Base-by-base conservation (phyloP, 2,888 invertebrate genomes). In the Leucophenga montana region DNA sequence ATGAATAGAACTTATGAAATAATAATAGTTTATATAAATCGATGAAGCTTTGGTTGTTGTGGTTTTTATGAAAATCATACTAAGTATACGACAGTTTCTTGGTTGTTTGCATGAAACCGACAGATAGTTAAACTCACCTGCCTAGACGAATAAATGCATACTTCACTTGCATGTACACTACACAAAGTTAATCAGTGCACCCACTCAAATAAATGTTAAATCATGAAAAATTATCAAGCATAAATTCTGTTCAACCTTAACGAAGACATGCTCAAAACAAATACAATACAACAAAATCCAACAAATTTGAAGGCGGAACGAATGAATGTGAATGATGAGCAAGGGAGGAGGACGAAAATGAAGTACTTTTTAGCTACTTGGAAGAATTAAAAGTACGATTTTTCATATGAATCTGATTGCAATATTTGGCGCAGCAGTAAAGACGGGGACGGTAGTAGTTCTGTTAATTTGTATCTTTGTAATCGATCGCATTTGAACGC, bases 391-490 rank as follows among this genome's bases (percentile, higher is more conserved):
- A 79, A 77, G 48, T 68, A 73, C 77, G 73, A 81, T 79, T 79
- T 83, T 81, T 79, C 75, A 76, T 75, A 73, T 71, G 66, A 54
- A 31, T 65, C 65, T 57, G 53, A 68, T 68, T 66, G 65, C 65
- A 33, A 14, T 44, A n/a, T 44, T 50, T 56, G 46, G 48, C 46
- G 27, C 20, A 20, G 57, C 39, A 66, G 66, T 50, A 9, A 44
- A 46, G 13, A 44, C 48, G 53, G 59, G 68, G 66, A 71, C 72
- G 72, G 59, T 69, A 77, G 68, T 79, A 70, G 66, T 64, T 67
- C 56, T 73, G 73, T 73, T 82, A 82, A 80, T 79, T 80, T 75
- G 74, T 83, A 82, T 82, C 82, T 73, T 65, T 66, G 69, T 75
- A 75, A 76, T 79, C 75, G 79, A 82, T 83, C 80, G 77, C 69